Percentiles rank a stretch among this genome's conserved stretches.
phyloP scores from a whole-genome alignment of 2,888 invertebrate genomes.

The Cataglyphis albicans region DNA sequence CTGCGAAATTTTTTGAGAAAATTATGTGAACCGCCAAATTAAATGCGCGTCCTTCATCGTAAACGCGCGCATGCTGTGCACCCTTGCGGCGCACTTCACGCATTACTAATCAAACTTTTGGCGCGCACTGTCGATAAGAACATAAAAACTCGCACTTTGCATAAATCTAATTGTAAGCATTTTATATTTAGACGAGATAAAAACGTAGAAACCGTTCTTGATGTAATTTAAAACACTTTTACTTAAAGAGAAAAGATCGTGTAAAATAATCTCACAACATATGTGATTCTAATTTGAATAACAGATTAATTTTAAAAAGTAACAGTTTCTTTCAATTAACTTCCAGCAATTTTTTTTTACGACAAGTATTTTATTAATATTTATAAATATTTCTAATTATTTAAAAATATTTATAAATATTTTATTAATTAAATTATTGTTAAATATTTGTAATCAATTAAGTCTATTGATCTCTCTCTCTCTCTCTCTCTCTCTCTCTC shows the following conservation, averaged over 20 bases:
- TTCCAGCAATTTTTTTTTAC: not conserved
- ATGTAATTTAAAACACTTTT: not conserved
- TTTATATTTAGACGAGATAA: not conserved
- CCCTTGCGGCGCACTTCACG: not conserved
- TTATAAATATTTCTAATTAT: not conserved
- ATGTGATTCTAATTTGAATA: not conserved
- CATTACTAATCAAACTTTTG: not conserved
- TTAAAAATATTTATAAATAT: not conserved
- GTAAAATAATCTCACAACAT: not conserved
- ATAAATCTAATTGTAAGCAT: not conserved
- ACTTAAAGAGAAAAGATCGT: not conserved
- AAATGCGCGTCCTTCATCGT: not conserved
- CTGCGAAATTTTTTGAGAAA: not conserved
- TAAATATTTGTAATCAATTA: not conserved
- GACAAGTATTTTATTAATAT: not conserved
- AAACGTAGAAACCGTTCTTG: not conserved
- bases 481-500: not conserved
- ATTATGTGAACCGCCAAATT: not conserved
- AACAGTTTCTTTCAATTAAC: not conserved
- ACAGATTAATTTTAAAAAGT: not conserved
- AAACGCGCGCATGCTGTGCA: not conserved
- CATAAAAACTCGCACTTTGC: not conserved
- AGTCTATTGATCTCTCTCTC: not conserved
- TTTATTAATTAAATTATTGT: not conserved
- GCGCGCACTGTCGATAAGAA: constrained; percentile 5